Percentiles rank a stretch among this genome's conserved stretches.
These are phyloP conservation scores for Sciaenops ocellatus DNA, from an alignment of 2,797 vertebrate species.

Conservation along the genomic window DNA sequence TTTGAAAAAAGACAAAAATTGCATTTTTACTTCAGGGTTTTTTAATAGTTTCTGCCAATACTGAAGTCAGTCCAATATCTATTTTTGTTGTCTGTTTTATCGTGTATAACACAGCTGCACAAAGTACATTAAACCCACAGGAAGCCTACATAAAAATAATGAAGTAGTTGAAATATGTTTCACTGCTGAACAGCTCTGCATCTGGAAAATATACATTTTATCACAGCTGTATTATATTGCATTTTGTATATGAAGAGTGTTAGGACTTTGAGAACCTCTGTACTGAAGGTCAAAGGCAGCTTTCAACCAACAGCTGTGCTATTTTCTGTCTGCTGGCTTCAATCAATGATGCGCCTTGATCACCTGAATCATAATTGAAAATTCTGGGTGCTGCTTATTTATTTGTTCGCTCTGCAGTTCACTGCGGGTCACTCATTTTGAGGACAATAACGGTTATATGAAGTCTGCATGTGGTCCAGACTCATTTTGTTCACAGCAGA, in stretches of 20 bases:
- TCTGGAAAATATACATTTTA: background rate
- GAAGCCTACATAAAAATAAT: background rate
- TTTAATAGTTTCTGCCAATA: constrained; percentile 3
- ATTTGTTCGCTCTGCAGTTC: background rate
- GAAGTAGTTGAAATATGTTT: background rate
- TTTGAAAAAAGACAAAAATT: background rate
- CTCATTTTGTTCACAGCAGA: background rate
- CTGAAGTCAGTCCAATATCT: background rate
- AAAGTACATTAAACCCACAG: background rate
- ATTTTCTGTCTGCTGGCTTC: constrained; percentile 2
- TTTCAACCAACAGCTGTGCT: background rate
- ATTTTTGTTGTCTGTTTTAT: background rate
- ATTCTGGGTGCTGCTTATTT: background rate
- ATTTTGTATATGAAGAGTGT: background rate
- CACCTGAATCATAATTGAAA: background rate
- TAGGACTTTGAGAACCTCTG: background rate
- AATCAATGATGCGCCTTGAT: background rate
- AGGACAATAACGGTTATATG: background rate
- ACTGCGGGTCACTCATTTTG: background rate
- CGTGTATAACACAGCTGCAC: background rate
- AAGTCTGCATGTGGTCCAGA: constrained; percentile 1
- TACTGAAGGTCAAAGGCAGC: constrained; percentile 18
- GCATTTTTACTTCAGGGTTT: too few relatives aligned
- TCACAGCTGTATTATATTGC: background rate
- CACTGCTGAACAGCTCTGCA: background rate